A percentile compares a stretch with the other conserved stretches of the same genome.
These are phyloP conservation scores for Drosophila quinaria DNA, from an alignment of 2,888 invertebrate genomes.

Conservation along the genomic window DNA sequence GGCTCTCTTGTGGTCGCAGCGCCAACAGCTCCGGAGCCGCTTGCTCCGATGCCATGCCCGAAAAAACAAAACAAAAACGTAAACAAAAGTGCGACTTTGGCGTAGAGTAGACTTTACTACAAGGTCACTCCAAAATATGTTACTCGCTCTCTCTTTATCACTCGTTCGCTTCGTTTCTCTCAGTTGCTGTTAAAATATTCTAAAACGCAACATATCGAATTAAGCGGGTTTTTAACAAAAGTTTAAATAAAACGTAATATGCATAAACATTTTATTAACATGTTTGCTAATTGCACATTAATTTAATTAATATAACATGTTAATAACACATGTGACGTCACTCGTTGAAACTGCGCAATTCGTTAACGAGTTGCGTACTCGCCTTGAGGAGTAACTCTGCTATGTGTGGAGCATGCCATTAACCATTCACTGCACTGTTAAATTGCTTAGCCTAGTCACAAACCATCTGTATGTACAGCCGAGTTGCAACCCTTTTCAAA, in stretches of 20 bases:
- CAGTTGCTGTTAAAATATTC: not conserved
- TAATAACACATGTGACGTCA: slow-evolving; percentile 27
- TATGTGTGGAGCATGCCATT: not conserved
- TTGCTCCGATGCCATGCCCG: slow-evolving; percentile 58
- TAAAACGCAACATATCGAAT: not conserved
- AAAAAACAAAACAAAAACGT: slow-evolving; percentile 49
- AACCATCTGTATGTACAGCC: slow-evolving; percentile 11
- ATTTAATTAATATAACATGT: not conserved
- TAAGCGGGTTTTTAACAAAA: not conserved
- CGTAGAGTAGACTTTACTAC: not conserved
- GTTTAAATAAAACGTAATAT: not conserved
- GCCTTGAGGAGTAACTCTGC: slow-evolving; percentile 34
- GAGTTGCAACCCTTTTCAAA: slow-evolving; percentile 8
- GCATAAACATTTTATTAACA: not conserved
- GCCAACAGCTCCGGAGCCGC: slow-evolving; percentile 51
- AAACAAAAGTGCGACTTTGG: slow-evolving; percentile 47
- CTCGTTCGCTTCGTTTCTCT: not conserved
- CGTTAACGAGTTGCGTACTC: not conserved
- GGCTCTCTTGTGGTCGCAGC: slow-evolving; percentile 38
- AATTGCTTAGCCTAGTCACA: slow-evolving; percentile 7
- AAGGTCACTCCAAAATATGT: slow-evolving; percentile 20
- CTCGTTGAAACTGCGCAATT: not conserved
- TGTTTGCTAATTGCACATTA: not conserved
- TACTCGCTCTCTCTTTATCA: not conserved
- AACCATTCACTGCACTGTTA: not conserved